Conservation (phyloP, 2,888 invertebrate species). For the Apamea epomidion region DNA sequence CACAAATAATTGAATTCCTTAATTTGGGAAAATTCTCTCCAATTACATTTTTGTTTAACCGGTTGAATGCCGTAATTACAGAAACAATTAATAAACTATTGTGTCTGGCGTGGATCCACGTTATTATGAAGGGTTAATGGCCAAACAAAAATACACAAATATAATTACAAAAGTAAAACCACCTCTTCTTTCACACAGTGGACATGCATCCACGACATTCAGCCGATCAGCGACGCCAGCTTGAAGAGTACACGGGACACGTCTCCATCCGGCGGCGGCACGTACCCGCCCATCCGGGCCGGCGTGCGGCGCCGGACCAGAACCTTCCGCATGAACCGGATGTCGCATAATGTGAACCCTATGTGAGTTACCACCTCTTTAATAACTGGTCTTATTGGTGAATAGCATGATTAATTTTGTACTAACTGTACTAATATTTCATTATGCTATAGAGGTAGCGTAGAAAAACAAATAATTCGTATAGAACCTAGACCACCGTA, state of each 20-base stretch:
- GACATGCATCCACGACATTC: slow-evolving; percentile 98
- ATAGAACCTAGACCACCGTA: not conserved
- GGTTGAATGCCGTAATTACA: no score
- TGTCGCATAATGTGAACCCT: slow-evolving; percentile 47
- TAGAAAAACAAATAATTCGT: slow-evolving; percentile 26
- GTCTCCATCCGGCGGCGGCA: slow-evolving; percentile 46
- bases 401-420: not conserved
- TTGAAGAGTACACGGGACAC: slow-evolving; percentile 78
- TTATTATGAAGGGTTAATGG: not conserved
- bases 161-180: not conserved
- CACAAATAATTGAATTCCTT: not conserved
- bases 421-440: slow-evolving; percentile 21
- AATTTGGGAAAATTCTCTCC: not conserved
- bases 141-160: not conserved
- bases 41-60: no score
- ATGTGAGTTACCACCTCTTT: slow-evolving; percentile 50
- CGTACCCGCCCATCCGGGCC: slow-evolving; percentile 56
- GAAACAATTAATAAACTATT: no score
- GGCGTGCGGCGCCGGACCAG: slow-evolving; percentile 63
- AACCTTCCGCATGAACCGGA: slow-evolving; percentile 68
- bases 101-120: no score
- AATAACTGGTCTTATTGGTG: not conserved
- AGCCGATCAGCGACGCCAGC: slow-evolving; percentile 88
- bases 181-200: slow-evolving; percentile 89
- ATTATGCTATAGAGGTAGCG: not conserved